Base-by-base conservation (phyloP, 2,797 vertebrate genomes). In the Channa striata region DNA sequence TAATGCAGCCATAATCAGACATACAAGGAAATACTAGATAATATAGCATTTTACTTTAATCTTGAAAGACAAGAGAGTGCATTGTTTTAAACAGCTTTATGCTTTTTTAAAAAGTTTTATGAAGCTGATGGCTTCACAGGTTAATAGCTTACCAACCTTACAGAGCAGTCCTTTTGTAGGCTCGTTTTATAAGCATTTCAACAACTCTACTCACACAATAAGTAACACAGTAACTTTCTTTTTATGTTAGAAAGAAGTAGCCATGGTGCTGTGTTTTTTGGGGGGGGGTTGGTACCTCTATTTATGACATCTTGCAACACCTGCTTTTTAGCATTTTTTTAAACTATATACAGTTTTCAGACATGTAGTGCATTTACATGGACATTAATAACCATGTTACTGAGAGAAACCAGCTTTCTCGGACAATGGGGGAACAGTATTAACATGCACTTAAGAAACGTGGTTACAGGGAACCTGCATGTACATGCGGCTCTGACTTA, bases 71-170 rank as follows among this genome's bases (percentile, higher is more conserved):
- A 59, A 49, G 48, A 63, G n/a, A 49, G 19, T 36, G 14, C 21
- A 8, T 10, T 12, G 5, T 69, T 59, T 72, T 40, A 49, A 65
- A 37, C 30, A 1, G 8, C n/a, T 57, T 59, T 20, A 57, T 43
- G 23, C 44, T 42, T 61, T 72, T 61, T 44, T 30, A 51, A 19
- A 21, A 72, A 5, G 21, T 61, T 68, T 67, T 64, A 46, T 58
- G 33, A 58, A 34, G 36, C 47, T n/a, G 13, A 2, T 67, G 9
- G 2, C 19, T 44, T 58, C 23, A 57, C 42, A 20, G 10, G 62
- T 80, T 59, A 71, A 80, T 72, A 43, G 76, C 47, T 82, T 21
- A 80, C 74, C 14, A 53, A 64, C 44, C 40, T 50, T 44, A 57
- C 20, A 57, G 40, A 34, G 39, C 21, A 58, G 12, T 44, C 51